Percentiles rank a stretch among this genome's conserved stretches.
Evolutionary conservation across 2,888 invertebrate genomes (phyloP).

Genomic region (Nezara viridula): DNA sequence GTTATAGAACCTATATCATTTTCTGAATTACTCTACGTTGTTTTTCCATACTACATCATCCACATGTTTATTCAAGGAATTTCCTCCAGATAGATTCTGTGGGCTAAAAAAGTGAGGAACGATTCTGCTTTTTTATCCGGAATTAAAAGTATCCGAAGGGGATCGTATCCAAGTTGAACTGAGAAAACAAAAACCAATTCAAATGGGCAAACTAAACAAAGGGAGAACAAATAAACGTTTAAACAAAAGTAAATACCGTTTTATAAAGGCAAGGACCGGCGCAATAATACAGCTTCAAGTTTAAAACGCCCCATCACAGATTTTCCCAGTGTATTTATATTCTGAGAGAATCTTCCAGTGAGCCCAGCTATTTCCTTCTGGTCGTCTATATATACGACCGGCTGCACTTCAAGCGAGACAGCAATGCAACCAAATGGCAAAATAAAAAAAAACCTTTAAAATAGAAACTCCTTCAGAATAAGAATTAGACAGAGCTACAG

Average conservation of each 20-base stretch:
- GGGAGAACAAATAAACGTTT: neutral
- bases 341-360: neutral
- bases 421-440: neutral
- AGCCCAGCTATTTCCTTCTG: neutral
- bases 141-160: neutral
- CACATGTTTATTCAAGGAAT: too few relatives aligned
- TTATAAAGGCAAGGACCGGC: neutral
- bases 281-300: neutral
- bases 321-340: constrained; percentile 42
- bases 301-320: constrained; percentile 14
- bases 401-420: neutral
- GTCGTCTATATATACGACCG: constrained; percentile 3
- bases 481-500: neutral
- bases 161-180: neutral
- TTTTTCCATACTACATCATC: too few relatives aligned
- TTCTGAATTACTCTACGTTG: too few relatives aligned
- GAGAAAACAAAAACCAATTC: neutral
- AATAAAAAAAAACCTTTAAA: neutral
- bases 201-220: neutral
- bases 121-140: neutral
- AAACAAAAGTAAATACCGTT: neutral
- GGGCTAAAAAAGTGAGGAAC: too few relatives aligned
- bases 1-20: too few relatives aligned
- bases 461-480: too few relatives aligned
- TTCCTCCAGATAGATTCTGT: too few relatives aligned